Base-by-base conservation (phyloP, 1,140 invertebrate genomes). In the Drosophila punjabiensis region DNA sequence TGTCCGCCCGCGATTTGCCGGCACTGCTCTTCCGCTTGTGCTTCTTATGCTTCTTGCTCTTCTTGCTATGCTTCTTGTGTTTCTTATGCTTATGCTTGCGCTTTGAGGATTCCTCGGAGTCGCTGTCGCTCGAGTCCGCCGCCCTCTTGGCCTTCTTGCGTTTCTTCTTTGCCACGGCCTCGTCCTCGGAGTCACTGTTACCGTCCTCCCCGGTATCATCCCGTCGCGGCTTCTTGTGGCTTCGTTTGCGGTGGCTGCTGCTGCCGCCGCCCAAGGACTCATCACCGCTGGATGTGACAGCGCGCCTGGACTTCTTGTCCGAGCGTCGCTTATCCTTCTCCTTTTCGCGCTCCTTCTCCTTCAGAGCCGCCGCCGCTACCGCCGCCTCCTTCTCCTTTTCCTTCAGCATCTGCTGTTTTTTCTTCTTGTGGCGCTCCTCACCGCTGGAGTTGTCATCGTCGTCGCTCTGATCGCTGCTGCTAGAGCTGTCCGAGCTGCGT, bases 41-140 rank as follows among this genome's bases (percentile, higher is more conserved):
- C 91, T 95, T 95, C 92, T 95, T 95, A 79, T 95, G 94, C 92
- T 95, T 95, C 93, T 95, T 96, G 82, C 95, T 95, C 87, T 96
- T 95, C 91, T 96, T 96, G 73, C 95, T 95, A 78, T 96, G 95
- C 83, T 96, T 95, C 87, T 96, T 95, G 71, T 96, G 95, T 91
- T 96, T 96, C 88, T 95, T 95, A 77, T 94, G 94, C 77, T 94
- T 95, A 50, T 50, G 48, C 90, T 95, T 96, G 79, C 94, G 94
- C 85, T 95, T 95, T 30, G 94, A 94, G 76, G 95, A 94, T 18
- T 93, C 95, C 50, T 95, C 95, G 16, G 94, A 95, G 0, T 95
- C 95, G 9, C 95, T 95, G 11, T 94, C 94, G 53, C 94, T 93
- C 30, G 95, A 94, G 4, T 95, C 95, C 52, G 95, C 66, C 11